Conservation (phyloP, 2,113 vertebrate genomes). For the Lepisosteus oculatus region DNA sequence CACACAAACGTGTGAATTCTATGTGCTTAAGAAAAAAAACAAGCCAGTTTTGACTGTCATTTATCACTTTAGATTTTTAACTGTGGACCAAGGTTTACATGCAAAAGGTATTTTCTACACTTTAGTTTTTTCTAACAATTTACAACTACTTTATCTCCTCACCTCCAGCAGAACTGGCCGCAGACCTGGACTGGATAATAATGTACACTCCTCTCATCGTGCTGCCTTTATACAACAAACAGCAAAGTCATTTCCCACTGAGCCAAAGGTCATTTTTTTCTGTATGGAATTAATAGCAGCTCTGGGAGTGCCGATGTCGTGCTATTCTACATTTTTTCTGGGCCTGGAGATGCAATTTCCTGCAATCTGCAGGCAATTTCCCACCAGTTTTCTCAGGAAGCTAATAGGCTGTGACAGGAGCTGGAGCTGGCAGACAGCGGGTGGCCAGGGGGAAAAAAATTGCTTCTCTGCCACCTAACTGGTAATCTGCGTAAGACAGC, state of each 20-base stretch:
- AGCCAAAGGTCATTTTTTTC: conserved; percentile 68
- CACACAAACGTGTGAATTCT: too few relatives aligned
- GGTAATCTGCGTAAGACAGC: conserved; percentile 71
- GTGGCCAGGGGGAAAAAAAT: conserved; percentile 74
- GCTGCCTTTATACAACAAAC: conserved; percentile 70
- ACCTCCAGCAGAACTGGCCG: neutral
- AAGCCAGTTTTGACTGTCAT: too few relatives aligned
- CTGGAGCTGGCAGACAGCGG: conserved; percentile 74
- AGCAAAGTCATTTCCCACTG: conserved; percentile 64
- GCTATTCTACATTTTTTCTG: conserved; percentile 73
- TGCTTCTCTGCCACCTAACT: conserved; percentile 75
- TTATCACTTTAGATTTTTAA: too few relatives aligned
- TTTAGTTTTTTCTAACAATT: too few relatives aligned
- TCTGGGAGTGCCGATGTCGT: conserved; percentile 72
- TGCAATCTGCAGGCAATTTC: conserved; percentile 81
- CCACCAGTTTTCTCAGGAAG: conserved; percentile 77
- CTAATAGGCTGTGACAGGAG: conserved; percentile 81
- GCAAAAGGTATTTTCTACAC: too few relatives aligned
- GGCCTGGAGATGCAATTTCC: conserved; percentile 79
- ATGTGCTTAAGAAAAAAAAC: too few relatives aligned
- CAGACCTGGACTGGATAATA: neutral
- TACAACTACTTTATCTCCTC: neutral
- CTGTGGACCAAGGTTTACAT: too few relatives aligned
- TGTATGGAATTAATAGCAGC: conserved; percentile 73
- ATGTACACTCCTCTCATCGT: conserved; percentile 50